Percentiles rank a stretch among this genome's conserved stretches.
These are phyloP conservation scores for Sardina pilchardus DNA, from an alignment of 2,113 vertebrate species.

Conservation along the genomic window DNA sequence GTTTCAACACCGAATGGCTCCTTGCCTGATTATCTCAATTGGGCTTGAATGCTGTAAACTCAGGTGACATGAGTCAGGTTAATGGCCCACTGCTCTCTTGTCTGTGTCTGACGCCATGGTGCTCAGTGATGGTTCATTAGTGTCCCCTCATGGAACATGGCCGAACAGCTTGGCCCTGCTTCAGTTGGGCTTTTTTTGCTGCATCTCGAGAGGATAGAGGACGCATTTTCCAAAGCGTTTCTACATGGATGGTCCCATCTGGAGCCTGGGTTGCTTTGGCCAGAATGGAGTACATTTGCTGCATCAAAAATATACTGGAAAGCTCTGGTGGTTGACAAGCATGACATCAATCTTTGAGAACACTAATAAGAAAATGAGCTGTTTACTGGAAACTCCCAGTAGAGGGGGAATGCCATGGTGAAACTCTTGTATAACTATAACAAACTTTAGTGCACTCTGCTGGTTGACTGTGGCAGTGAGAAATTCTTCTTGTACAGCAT, in stretches of 20 bases:
- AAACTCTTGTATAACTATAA: background rate
- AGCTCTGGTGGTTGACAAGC: background rate
- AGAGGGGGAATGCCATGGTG: background rate
- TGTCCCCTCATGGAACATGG: background rate
- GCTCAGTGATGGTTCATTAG: background rate
- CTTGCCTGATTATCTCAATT: background rate
- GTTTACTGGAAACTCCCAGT: background rate
- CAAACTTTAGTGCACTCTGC: background rate
- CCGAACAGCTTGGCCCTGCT: background rate
- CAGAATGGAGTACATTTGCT: background rate
- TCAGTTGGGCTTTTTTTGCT: background rate
- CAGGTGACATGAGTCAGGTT: background rate
- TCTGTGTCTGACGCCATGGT: background rate
- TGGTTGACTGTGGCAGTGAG: background rate
- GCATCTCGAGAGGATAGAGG: background rate
- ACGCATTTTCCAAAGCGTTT: background rate
- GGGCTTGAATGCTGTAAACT: background rate
- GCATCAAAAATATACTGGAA: background rate
- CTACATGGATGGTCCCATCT: background rate
- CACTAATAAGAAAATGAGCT: background rate
- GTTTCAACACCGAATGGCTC: no score
- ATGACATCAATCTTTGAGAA: background rate
- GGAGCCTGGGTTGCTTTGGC: background rate
- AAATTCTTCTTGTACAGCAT: background rate
- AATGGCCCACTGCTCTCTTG: background rate